These are phyloP conservation scores for Chromoteleia sp. DNA, from an alignment of 2,888 invertebrate species.

Conservation along the genomic window DNA sequence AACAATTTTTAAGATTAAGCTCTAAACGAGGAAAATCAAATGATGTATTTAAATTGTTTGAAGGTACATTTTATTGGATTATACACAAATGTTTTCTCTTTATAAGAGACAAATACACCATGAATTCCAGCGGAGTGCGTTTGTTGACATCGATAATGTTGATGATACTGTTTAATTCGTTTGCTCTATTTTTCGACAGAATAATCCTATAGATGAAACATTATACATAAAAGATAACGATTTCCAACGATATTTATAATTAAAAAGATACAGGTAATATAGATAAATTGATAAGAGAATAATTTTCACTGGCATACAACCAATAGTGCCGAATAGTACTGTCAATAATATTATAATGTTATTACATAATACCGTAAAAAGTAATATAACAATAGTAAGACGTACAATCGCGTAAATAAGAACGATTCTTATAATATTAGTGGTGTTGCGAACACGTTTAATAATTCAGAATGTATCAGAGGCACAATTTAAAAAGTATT, in stretches of 20 bases:
- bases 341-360: slow-evolving; percentile 60
- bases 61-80: slow-evolving; percentile 6
- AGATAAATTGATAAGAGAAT: slow-evolving; percentile 51
- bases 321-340: slow-evolving; percentile 70
- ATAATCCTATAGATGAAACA: slow-evolving; percentile 19
- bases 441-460: slow-evolving; percentile 30
- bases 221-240: slow-evolving; percentile 32
- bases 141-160: slow-evolving; percentile 22
- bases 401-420: slow-evolving; percentile 33
- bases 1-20: slow-evolving; percentile 44
- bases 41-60: slow-evolving; percentile 18
- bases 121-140: slow-evolving; percentile 9
- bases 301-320: slow-evolving; percentile 68
- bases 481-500: slow-evolving; percentile 33
- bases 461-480: slow-evolving; percentile 31
- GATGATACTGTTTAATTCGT: slow-evolving; percentile 6
- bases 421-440: slow-evolving; percentile 41
- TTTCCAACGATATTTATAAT: slow-evolving; percentile 50
- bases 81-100: slow-evolving; percentile 26
- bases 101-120: slow-evolving; percentile 13
- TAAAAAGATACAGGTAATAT: slow-evolving; percentile 37
- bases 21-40: slow-evolving; percentile 19
- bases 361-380: slow-evolving; percentile 43
- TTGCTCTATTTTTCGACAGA: slow-evolving; percentile 5
- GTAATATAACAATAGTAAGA: slow-evolving; percentile 54